A percentile compares a stretch with the other conserved stretches of the same genome.
phyloP scores from a whole-genome alignment of 2,113 vertebrate species.

The Lycocorax pyrrhopterus region DNA sequence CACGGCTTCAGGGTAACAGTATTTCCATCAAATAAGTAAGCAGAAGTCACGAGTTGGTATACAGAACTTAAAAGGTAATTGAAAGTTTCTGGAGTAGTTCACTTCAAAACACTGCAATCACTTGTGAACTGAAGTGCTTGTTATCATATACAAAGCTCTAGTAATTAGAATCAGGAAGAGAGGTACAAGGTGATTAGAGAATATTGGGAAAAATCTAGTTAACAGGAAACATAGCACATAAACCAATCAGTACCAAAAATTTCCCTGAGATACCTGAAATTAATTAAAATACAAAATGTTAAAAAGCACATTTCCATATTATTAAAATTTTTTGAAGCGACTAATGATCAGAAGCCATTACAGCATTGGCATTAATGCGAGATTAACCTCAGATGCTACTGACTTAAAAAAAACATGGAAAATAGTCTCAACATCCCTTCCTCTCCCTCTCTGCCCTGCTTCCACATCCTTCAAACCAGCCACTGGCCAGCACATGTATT shows the following conservation, averaged over 20 bases:
- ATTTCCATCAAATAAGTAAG: constrained; percentile 22
- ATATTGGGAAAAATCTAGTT: constrained; percentile 37
- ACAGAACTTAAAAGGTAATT: constrained; percentile 26
- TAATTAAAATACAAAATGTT: constrained; percentile 14
- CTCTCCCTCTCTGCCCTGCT: neutral
- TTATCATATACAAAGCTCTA: constrained; percentile 20
- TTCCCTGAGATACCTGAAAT: neutral
- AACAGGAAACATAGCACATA: neutral
- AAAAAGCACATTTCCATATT: constrained; percentile 13
- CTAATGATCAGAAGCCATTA: constrained; percentile 9
- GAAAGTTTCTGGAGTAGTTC: constrained; percentile 47
- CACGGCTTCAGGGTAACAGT: neutral
- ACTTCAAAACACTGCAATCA: constrained; percentile 52
- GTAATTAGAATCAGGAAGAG: constrained; percentile 44
- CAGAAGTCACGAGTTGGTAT: neutral
- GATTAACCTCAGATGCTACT: neutral
- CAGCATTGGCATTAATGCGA: neutral
- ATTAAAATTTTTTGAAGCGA: neutral
- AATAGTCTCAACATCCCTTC: neutral
- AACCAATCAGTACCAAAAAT: constrained; percentile 1
- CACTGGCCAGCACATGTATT: neutral
- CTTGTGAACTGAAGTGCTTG: constrained; percentile 51
- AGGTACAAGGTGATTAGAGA: constrained; percentile 16
- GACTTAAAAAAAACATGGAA: neutral
- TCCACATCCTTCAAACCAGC: neutral